Base-by-base conservation (phyloP, 1,140 invertebrate species). In the Heliconius hermathena region DNA sequence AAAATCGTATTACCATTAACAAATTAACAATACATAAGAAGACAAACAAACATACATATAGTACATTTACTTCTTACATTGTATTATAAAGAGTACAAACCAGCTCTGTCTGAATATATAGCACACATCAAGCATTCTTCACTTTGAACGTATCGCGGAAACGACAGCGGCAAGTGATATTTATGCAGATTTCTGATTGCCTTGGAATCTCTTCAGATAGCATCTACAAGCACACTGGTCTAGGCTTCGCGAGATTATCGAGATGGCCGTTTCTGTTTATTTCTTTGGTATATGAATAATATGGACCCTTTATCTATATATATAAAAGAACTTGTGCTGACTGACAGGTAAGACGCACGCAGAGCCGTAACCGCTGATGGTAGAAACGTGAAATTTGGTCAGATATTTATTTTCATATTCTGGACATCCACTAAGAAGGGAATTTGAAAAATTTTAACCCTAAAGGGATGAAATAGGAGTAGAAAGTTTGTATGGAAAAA, bases 161-260 rank as follows among this genome's bases (percentile, higher is more conserved):
- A 76, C 29, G 74, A 26, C 73, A 29, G 20, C 60, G 22, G 11
- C 60, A 16, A 66, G 60, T 66, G 22, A 71, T 76, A 38, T 41
- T 71, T 76, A 76, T 76, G 74, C 74, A 76, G 74, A 76, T 76
- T 70, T 11, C 22, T 49, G 74, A 76, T 76, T 70, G 66, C 38
- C 36, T 22, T 49, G 74, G 41, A 49, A 71, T 71, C 57, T 70
- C 38, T 38, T 36, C 11, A 49, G 74, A 71, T 76, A 46, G 66
- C 54, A 49, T 70, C 57, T 70, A 41, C 74, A 38, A 72, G 71
- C 22, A 29, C 26, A 29, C 60, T 66, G 60, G 60, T 11, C 26
- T 66, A 29, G 26, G 60, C 60, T 29, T 66, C 60, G 22, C 26
- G 26, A 66, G 13, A 66, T 29, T 13, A 66, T 66, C 60, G 26